Evolutionary conservation across 2,113 vertebrate species (phyloP), one percentile per base, ranked within the genome.

Genomic region (Sinocyclocheilus grahami): DNA sequence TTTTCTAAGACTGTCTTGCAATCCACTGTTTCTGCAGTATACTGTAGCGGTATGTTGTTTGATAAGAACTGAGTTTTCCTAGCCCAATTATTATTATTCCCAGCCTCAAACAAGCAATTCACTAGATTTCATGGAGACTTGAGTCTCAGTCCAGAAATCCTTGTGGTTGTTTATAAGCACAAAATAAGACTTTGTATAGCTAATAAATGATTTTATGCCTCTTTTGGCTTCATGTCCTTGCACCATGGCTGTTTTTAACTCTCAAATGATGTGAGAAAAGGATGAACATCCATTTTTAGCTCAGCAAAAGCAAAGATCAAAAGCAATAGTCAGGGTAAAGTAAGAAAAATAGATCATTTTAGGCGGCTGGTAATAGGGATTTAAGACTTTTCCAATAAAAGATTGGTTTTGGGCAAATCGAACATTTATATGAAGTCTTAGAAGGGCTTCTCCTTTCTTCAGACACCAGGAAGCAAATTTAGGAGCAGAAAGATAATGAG

Each of bases 151-250:
- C 65, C 67, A 82, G 37, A 20, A 86, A 86, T 51, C 63, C 37
- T 86, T 86, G 55, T 75, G 78, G 78, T 75, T 75, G 53, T 82
- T 86, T 74, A 42, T 62, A 81, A 81, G n/a, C 24, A 48, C n/a
- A 62, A 82, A 75, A 75, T n/a, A 81, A 71, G 51, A 8, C 65
- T 46, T 53, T 86, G 33, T 75, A 63, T n/a, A 37, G 78, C 85
- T 75, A 58, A 58, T 81, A 81, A 86, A 81, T 62, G 5, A 71
- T 81, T 62, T 62, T 62, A 82, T 63, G 78, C 39, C 13, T 63
- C 7, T 75, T 18, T 33, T 82, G 46, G 80, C 46, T 67, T 53
- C 46, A 1, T 71, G n/a, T 22, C 18, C 63, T 14, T 12, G 22
- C 27, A 63, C 39, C 20, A 0, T 46, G 24, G 37, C 69, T 58